Percentiles rank a stretch among this genome's conserved stretches.
These are phyloP conservation scores for Limnephilus marmoratus DNA, from an alignment of 2,888 invertebrate species.

Conservation along the genomic window DNA sequence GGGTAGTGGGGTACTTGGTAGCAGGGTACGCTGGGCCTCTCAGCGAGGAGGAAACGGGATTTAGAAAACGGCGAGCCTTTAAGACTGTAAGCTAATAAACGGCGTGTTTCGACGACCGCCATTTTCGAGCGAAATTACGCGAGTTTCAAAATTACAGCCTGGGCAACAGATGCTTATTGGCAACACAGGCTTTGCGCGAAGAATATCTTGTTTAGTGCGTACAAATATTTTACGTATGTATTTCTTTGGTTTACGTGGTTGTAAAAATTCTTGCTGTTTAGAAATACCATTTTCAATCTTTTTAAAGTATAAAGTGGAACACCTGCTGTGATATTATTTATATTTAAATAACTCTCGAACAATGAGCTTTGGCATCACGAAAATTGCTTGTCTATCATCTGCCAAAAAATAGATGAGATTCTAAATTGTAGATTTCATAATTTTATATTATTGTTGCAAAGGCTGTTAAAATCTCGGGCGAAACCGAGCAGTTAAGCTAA, in stretches of 20 bases:
- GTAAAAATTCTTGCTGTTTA: neutral
- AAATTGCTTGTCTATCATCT: neutral
- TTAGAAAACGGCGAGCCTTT: constrained; percentile 33
- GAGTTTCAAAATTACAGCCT: constrained; percentile 48
- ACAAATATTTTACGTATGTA: neutral
- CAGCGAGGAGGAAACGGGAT: constrained; percentile 21
- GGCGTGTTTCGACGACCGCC: constrained; percentile 37
- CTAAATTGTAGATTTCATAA: too few relatives aligned
- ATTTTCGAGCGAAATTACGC: constrained; percentile 52
- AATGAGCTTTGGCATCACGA: neutral
- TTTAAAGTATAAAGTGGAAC: neutral
- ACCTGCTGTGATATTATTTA: neutral
- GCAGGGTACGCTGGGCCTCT: neutral
- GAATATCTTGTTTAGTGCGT: neutral
- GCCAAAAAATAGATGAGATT: too few relatives aligned
- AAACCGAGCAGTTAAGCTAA: too few relatives aligned
- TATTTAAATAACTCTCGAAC: neutral
- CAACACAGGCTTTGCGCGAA: constrained; percentile 22
- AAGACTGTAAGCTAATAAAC: constrained; percentile 43
- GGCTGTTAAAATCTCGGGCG: too few relatives aligned
- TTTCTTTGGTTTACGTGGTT: neutral
- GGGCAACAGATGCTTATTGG: constrained; percentile 55
- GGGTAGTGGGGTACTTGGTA: neutral
- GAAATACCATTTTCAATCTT: neutral
- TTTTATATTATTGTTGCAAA: too few relatives aligned